These are phyloP conservation scores for Scleropages formosus DNA, from an alignment of 2,797 vertebrate genomes.

Conservation along the genomic window DNA sequence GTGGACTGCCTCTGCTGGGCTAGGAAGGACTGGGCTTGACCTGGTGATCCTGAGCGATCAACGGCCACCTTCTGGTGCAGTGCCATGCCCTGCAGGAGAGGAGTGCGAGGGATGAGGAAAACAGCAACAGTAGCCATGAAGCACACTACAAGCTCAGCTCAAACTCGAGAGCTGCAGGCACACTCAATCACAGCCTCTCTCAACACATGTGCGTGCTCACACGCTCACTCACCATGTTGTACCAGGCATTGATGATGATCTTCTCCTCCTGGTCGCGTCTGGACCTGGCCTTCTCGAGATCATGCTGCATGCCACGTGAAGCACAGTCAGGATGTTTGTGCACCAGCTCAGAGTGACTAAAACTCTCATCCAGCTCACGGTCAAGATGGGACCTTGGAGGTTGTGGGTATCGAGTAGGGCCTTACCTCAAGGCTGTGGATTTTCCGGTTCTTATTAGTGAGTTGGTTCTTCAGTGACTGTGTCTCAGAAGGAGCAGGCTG, in stretches of 20 bases:
- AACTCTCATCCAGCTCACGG: background rate
- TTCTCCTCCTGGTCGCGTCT: conserved; percentile 84
- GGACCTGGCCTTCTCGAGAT: conserved; percentile 76
- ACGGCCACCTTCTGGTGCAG: conserved; percentile 73
- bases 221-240: conserved; percentile 81
- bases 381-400: background rate
- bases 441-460: conserved; percentile 73
- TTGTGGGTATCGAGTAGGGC: background rate
- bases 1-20: conserved; percentile 86
- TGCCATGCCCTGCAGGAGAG: conserved; percentile 75
- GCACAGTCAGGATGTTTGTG: too few relatives aligned
- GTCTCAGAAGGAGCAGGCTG: conserved; percentile 56
- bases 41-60: conserved; percentile 55
- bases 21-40: conserved; percentile 83
- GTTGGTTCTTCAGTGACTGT: conserved; percentile 78
- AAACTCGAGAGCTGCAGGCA: too few relatives aligned
- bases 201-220: background rate
- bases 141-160: too few relatives aligned
- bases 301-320: conserved; percentile 64
- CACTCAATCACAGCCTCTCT: background rate
- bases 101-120: background rate
- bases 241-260: conserved; percentile 86
- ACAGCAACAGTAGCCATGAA: background rate
- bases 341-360: too few relatives aligned
- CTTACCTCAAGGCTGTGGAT: conserved; percentile 81